Base-by-base conservation (phyloP, 2,888 invertebrate species). In the Lagria hirta region DNA sequence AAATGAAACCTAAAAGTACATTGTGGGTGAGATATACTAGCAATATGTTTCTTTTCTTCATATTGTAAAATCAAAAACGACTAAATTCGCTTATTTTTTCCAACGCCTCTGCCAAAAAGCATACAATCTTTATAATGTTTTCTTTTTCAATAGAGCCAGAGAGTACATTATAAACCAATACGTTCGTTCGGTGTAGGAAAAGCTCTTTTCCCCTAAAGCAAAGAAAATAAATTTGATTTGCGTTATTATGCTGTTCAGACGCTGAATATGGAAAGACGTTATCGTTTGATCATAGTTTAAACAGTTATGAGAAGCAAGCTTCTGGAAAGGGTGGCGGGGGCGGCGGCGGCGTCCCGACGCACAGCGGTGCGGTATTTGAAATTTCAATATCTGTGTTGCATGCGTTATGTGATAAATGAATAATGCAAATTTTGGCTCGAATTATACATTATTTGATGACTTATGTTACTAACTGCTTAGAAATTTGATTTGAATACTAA, bases 91-190 rank as follows among this genome's bases (percentile, higher is more conserved):
- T n/a, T n/a, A n/a, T n/a, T n/a, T n/a, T n/a, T n/a, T n/a, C n/a
- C n/a, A n/a, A n/a, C n/a, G n/a, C n/a, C n/a, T n/a, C n/a, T n/a
- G n/a, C n/a, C n/a, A n/a, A n/a, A n/a, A n/a, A n/a, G n/a, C n/a
- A n/a, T n/a, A n/a, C n/a, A n/a, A n/a, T n/a, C n/a, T n/a, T 22
- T 11, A 15, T 7, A 32, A 17, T 37, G 23, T 30, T 32, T 37
- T 37, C 36, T 43, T 38, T 38, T n/a, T 38, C 38, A 29, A 23
- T 30, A 18, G n/a, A n/a, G n/a, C n/a, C n/a, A n/a, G n/a, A n/a
- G 24, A 10, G 30, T n/a, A 38, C 38, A 38, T 38, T 30, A 38
- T 20, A 38, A 30, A 28, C 28, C 37, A 28, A 36, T 37, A 37
- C 16, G 21, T 36, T 36, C 28, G 21, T 24, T 6, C 18, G 5